Evolutionary conservation across 1,140 invertebrate species (phyloP).

Genomic region (Scaptomyza hsui): DNA sequence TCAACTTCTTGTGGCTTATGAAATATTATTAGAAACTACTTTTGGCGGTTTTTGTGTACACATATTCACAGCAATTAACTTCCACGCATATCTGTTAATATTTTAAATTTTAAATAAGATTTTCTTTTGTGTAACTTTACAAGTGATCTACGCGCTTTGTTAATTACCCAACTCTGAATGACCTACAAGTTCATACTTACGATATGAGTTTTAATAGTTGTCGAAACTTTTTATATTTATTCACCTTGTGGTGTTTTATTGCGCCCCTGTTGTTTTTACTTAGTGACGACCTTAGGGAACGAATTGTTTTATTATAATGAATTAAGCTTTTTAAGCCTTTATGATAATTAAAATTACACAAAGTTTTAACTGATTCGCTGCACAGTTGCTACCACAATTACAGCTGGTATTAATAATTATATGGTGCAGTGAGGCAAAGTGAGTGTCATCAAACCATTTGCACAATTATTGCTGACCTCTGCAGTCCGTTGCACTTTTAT

Average conservation of each 20-base stretch:
- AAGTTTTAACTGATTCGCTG: slow-evolving; percentile 12
- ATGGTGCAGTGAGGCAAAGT: slow-evolving; percentile 45
- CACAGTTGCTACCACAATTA: slow-evolving; percentile 29
- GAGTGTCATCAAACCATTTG: slow-evolving; percentile 35
- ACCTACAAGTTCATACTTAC: slow-evolving; percentile 29
- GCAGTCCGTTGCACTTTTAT: slow-evolving; percentile 1
- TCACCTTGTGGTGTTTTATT: slow-evolving; percentile 34
- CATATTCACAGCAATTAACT: no score
- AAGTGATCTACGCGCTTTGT: no score
- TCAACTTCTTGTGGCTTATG: no score
- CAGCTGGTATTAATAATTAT: slow-evolving; percentile 21
- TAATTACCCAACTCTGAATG: slow-evolving; percentile 21
- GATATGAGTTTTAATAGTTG: neutral
- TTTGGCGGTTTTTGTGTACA: no score
- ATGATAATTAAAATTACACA: slow-evolving; percentile 5
- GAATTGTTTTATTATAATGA: slow-evolving; percentile 50
- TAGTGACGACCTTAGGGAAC: slow-evolving; percentile 39
- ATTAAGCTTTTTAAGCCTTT: slow-evolving; percentile 15
- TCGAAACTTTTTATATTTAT: slow-evolving; percentile 2
- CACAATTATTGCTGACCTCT: slow-evolving; percentile 33
- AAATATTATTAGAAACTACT: no score
- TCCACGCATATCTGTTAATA: no score
- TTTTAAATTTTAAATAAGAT: no score
- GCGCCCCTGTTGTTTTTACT: neutral
- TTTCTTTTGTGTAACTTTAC: no score